phyloP scores from a whole-genome alignment of 2,113 vertebrate species.

The Rhynchomys soricoides region DNA sequence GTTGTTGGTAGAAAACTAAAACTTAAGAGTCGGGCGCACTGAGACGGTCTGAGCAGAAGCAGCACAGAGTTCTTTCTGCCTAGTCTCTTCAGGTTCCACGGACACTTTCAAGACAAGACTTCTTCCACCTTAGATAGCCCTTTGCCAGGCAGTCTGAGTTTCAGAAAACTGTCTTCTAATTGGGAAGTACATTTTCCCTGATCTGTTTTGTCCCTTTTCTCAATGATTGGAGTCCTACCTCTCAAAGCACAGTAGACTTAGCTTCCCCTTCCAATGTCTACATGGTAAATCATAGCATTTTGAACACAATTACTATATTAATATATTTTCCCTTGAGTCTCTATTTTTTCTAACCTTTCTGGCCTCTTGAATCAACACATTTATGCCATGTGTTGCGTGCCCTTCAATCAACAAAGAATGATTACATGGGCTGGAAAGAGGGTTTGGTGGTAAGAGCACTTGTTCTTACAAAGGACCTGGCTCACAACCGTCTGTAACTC shows the following conservation, averaged over 20 bases:
- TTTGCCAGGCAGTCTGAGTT: background rate
- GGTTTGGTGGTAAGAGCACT: background rate
- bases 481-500: background rate
- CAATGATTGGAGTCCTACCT: background rate
- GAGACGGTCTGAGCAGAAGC: background rate
- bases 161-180: background rate
- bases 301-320: background rate
- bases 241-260: background rate
- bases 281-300: constrained; percentile 1
- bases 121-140: background rate
- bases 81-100: background rate
- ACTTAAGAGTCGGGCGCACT: background rate
- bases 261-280: background rate
- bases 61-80: background rate
- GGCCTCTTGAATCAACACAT: background rate
- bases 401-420: background rate
- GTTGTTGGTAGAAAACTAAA: background rate
- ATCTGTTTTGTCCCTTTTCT: background rate
- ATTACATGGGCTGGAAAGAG: background rate
- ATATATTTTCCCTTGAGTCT: background rate
- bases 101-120: background rate
- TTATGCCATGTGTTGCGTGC: background rate
- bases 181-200: constrained; percentile 32
- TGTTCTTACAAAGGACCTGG: background rate
- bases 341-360: constrained; percentile 3